Evolutionary conservation across 2,113 vertebrate genomes (phyloP).

Genomic region (Falco punctatus): DNA sequence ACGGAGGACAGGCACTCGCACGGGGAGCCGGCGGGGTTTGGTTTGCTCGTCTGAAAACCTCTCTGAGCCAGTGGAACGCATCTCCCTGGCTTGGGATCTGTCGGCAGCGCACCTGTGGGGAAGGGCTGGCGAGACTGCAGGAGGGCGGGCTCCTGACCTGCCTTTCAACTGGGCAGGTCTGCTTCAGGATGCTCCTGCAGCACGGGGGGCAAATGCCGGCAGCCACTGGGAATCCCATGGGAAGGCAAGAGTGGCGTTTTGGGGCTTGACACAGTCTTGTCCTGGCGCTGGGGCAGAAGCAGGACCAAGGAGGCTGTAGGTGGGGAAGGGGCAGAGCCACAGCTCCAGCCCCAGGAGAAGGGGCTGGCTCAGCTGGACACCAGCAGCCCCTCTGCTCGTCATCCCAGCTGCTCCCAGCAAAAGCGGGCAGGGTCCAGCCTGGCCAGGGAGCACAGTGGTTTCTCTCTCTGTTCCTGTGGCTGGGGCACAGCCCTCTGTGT

Average conservation of each 20-base stretch:
- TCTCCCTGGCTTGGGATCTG: not conserved
- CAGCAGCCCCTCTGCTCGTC: not conserved
- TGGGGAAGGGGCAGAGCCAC: not conserved
- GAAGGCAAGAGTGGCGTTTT: not conserved
- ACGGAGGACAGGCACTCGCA: not conserved
- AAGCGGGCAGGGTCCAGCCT: not conserved
- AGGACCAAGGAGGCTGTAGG: not conserved
- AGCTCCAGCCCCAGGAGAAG: not conserved
- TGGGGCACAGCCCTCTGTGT: not conserved
- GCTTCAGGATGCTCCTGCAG: not conserved
- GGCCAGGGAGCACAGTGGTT: no score
- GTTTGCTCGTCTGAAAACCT: not conserved
- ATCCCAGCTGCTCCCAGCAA: not conserved
- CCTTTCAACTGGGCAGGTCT: not conserved
- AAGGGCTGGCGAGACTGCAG: not conserved
- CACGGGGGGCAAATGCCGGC: not conserved
- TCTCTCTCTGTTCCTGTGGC: not conserved
- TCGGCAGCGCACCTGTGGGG: not conserved
- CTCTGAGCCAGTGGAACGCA: not conserved
- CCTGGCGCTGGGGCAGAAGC: not conserved
- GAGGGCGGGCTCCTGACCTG: conserved; percentile 11
- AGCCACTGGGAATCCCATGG: not conserved
- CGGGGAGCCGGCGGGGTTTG: not conserved
- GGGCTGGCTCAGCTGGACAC: not conserved
- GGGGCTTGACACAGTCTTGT: rapidly evolving